These are phyloP conservation scores for Parasteatoda lunata DNA, from an alignment of 2,888 invertebrate genomes.

Conservation along the genomic window DNA sequence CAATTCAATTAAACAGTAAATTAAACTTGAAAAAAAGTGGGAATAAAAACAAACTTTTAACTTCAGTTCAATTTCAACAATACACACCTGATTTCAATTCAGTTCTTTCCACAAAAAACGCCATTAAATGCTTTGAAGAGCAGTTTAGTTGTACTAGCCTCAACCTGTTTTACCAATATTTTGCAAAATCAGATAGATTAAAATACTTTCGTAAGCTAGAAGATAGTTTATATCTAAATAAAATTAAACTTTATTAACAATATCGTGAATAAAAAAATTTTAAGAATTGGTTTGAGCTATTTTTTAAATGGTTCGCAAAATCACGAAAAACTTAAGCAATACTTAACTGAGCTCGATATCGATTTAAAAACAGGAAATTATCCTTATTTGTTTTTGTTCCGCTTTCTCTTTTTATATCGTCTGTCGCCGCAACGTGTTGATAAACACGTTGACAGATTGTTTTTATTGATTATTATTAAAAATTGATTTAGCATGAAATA, in stretches of 20 bases:
- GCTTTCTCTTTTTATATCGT: background rate
- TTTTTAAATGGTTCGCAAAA: too few relatives aligned
- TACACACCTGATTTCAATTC: conserved; percentile 66
- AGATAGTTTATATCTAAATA: too few relatives aligned
- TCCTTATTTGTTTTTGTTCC: background rate
- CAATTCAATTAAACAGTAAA: conserved; percentile 23
- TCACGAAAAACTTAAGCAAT: too few relatives aligned
- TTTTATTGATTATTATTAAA: background rate
- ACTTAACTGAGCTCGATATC: too few relatives aligned
- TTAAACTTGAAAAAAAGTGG: conserved; percentile 14
- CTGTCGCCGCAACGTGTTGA: background rate
- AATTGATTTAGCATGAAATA: background rate
- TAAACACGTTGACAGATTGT: background rate
- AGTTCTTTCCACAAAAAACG: conserved; percentile 35
- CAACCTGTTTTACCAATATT: too few relatives aligned
- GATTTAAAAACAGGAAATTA: too few relatives aligned
- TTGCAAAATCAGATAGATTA: too few relatives aligned
- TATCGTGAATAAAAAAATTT: too few relatives aligned
- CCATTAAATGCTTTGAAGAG: background rate
- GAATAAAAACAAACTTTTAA: conserved; percentile 14
- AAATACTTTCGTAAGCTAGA: too few relatives aligned
- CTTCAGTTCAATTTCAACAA: conserved; percentile 52
- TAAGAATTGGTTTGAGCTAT: too few relatives aligned
- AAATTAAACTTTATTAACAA: too few relatives aligned
- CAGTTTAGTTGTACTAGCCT: background rate